A percentile compares a stretch with the other conserved stretches of the same genome.
These are phyloP conservation scores for Nudaria mundana DNA, from an alignment of 2,888 invertebrate species.

Conservation along the genomic window DNA sequence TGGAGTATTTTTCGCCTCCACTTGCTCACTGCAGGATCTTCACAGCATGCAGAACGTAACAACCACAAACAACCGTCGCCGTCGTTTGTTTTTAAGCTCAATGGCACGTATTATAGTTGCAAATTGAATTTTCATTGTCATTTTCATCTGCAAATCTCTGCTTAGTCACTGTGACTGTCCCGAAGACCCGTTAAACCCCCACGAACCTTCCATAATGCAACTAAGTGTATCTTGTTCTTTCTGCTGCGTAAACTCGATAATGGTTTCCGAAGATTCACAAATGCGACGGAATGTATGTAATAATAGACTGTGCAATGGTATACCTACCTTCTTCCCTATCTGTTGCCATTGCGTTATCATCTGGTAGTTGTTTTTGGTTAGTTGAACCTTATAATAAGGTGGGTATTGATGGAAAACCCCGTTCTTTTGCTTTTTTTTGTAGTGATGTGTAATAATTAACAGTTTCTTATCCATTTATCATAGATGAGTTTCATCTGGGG, in stretches of 20 bases:
- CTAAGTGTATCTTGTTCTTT: not conserved
- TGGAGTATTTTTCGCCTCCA: not conserved
- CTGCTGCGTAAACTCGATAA: not conserved
- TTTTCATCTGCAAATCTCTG: no score
- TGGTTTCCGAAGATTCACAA: not conserved
- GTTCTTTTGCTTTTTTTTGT: constrained; percentile 1
- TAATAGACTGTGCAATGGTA: not conserved
- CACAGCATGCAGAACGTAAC: not conserved
- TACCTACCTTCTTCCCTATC: not conserved
- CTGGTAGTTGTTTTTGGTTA: not conserved
- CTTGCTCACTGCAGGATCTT: not conserved
- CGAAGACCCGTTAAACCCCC: not conserved
- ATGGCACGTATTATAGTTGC: no score
- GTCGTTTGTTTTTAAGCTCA: no score
- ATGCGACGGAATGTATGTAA: not conserved
- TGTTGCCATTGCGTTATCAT: not conserved
- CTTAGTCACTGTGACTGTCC: no score
- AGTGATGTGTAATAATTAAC: constrained; percentile 4
- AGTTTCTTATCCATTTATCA: constrained; percentile 5
- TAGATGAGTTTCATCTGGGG: constrained; percentile 4
- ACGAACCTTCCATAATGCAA: not conserved
- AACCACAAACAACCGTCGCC: no score
- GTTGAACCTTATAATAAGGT: constrained; percentile 6
- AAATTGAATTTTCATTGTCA: no score
- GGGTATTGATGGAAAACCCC: constrained; percentile 6